Percentiles rank a stretch among this genome's conserved stretches.
phyloP scores from a whole-genome alignment of 2,888 invertebrate species.

The Nasonia oneida region DNA sequence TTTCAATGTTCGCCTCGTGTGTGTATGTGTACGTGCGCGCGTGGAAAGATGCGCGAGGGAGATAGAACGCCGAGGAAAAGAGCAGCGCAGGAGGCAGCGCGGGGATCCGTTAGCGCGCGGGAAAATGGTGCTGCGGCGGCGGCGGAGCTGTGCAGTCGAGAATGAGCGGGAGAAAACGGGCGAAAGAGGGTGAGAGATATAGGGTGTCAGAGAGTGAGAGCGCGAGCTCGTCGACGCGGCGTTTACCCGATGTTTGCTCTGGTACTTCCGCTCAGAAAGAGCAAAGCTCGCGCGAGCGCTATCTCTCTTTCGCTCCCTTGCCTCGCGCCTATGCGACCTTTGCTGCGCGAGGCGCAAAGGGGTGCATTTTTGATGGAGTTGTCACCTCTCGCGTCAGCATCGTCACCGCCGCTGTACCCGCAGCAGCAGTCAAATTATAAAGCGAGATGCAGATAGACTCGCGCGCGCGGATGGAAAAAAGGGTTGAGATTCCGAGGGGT shows the following conservation, averaged over 20 bases:
- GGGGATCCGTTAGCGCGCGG: conserved; percentile 4
- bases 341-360: neutral
- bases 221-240: neutral
- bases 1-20: conserved; percentile 28
- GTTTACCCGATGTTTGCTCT: conserved; percentile 56
- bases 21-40: neutral
- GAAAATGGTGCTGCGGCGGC: neutral
- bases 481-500: neutral
- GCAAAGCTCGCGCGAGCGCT: conserved; percentile 38
- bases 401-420: neutral
- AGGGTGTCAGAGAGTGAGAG: neutral
- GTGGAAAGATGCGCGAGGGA: neutral
- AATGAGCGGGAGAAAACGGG: conserved; percentile 3
- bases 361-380: conserved; percentile 45
- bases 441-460: neutral
- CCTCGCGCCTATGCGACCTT: neutral
- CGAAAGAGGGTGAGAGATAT: neutral
- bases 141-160: neutral
- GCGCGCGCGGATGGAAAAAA: neutral
- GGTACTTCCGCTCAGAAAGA: conserved; percentile 45
- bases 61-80: neutral
- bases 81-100: neutral
- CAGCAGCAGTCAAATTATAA: neutral
- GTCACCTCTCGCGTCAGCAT: conserved; percentile 19
- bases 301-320: neutral